A percentile compares a stretch with the other conserved stretches of the same genome.
Conservation (phyloP, 2,888 invertebrate species). For the Ommatoiulus sabulosus region DNA sequence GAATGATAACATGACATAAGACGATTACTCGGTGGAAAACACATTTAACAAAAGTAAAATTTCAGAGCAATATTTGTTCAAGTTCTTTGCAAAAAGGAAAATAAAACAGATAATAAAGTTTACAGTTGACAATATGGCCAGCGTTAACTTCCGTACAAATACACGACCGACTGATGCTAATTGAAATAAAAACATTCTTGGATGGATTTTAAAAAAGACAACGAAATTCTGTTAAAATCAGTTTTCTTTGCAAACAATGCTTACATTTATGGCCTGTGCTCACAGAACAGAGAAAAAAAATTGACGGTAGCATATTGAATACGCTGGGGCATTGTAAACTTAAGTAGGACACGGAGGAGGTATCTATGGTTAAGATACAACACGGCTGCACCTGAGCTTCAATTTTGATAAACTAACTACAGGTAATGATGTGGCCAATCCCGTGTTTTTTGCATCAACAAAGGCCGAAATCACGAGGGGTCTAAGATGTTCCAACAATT, state of each 20-base stretch:
- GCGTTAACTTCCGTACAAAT: background rate
- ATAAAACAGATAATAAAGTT: background rate
- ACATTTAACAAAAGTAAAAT: slow-evolving; percentile 30
- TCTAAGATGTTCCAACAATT: background rate
- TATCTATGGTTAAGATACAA: background rate
- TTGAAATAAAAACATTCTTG: background rate
- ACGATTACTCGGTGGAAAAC: background rate
- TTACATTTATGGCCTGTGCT: background rate
- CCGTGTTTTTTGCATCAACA: background rate
- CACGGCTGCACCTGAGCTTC: background rate
- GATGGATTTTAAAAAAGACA: background rate
- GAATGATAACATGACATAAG: slow-evolving; percentile 21
- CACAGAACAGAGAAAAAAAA: background rate
- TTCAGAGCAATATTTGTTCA: slow-evolving; percentile 27
- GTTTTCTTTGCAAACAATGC: background rate
- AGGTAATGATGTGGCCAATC: background rate
- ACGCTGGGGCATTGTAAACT: background rate
- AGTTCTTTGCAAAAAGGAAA: background rate
- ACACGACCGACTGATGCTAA: background rate
- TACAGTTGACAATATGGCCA: background rate
- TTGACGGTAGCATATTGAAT: background rate
- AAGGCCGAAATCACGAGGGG: background rate
- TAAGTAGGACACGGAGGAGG: background rate
- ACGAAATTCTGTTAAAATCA: background rate
- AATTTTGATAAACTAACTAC: slow-evolving; percentile 2